phyloP scores from a whole-genome alignment of 53 echinoderm and acorn worm species.

The Holothuria leucospilota region DNA sequence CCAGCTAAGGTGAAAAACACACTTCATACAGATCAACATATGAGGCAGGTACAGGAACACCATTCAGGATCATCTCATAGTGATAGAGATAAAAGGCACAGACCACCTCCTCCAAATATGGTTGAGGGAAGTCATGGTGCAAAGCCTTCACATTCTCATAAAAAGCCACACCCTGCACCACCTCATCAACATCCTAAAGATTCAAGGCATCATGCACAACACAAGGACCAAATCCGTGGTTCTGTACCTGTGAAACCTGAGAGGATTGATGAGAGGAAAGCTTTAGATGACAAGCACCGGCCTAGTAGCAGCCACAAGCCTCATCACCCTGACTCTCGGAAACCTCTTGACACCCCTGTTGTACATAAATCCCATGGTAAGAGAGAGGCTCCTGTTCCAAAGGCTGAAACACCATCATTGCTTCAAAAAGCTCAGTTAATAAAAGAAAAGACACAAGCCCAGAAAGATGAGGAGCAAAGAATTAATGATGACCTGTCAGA shows the following conservation, averaged over 20 bases:
- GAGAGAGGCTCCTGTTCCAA: slow-evolving; percentile 7
- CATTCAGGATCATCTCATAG: background rate
- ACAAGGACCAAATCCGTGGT: background rate
- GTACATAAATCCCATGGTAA: slow-evolving; percentile 43
- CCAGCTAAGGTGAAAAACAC: slow-evolving; percentile 46
- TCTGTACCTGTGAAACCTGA: slow-evolving; percentile 10
- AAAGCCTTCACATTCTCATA: background rate
- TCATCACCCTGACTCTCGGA: slow-evolving; percentile 51
- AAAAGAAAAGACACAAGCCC: slow-evolving; percentile 40
- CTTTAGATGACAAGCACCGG: slow-evolving; percentile 37
- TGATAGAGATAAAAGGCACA: slow-evolving; percentile 32
- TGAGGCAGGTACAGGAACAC: background rate
- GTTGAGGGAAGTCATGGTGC: background rate
- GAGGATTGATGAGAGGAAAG: slow-evolving; percentile 17
- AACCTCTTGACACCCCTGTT: slow-evolving; percentile 29
- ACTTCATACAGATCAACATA: slow-evolving; percentile 44
- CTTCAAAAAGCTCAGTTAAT: slow-evolving; percentile 40
- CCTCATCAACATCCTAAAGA: slow-evolving; percentile 21
- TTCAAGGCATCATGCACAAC: background rate
- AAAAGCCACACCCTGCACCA: background rate
- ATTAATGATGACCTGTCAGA: slow-evolving; percentile 45
- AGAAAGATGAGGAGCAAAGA: slow-evolving; percentile 59
- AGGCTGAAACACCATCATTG: slow-evolving; percentile 7
- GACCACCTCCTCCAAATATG: background rate
- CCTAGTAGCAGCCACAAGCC: slow-evolving; percentile 35